These are phyloP conservation scores for Rhagonycha fulva DNA, from an alignment of 2,888 invertebrate genomes.

Conservation along the genomic window DNA sequence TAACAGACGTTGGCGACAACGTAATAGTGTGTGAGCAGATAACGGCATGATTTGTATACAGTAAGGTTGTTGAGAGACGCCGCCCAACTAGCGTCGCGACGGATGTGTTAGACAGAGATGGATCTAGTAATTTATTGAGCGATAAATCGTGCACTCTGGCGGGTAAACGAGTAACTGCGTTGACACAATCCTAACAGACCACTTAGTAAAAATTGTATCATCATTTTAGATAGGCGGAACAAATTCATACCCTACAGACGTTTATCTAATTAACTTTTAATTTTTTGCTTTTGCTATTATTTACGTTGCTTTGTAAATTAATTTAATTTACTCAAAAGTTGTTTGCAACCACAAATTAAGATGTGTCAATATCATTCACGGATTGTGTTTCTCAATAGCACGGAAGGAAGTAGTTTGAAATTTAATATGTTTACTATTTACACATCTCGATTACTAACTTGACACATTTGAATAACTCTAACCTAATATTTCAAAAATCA, in stretches of 20 bases:
- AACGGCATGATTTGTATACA: conserved; percentile 50
- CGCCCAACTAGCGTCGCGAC: conserved; percentile 34
- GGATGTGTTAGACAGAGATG: conserved; percentile 48
- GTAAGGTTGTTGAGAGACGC: conserved; percentile 43
- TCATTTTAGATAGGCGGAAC: conserved; percentile 16
- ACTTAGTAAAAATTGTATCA: conserved; percentile 38
- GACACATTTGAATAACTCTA: not conserved
- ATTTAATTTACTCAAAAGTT: not conserved
- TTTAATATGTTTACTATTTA: not conserved
- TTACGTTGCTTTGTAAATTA: not conserved
- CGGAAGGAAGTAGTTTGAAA: not conserved
- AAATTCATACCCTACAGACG: not conserved
- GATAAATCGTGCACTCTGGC: conserved; percentile 56
- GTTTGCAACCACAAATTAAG: not conserved
- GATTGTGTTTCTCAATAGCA: not conserved
- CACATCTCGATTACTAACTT: not conserved
- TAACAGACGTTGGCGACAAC: conserved; percentile 49
- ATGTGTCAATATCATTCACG: not conserved
- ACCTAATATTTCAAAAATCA: not conserved
- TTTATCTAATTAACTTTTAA: conserved; percentile 19
- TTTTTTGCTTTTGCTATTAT: not conserved
- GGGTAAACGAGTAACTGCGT: conserved; percentile 55
- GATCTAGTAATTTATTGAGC: conserved; percentile 55
- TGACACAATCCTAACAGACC: conserved; percentile 57
- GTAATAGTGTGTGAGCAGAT: conserved; percentile 43